A percentile compares a stretch with the other conserved stretches of the same genome.
These are phyloP conservation scores for Bostrychus sinensis DNA, from an alignment of 2,113 vertebrate species.

Conservation along the genomic window DNA sequence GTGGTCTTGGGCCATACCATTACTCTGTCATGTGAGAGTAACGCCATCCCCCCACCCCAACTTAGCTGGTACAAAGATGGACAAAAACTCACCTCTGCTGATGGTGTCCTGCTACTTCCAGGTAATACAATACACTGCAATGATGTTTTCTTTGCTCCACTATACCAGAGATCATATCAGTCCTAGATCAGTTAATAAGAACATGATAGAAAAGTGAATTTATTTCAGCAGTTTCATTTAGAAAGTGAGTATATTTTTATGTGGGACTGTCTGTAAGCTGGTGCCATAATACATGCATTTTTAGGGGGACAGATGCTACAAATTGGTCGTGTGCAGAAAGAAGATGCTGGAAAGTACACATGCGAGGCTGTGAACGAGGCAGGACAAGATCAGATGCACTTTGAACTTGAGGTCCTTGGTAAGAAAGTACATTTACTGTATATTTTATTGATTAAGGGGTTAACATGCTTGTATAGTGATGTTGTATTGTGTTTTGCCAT, in stretches of 20 bases:
- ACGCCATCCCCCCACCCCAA: constrained; percentile 80
- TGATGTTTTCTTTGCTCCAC: background rate
- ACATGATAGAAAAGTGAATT: too few species aligned
- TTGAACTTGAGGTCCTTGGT: constrained; percentile 87
- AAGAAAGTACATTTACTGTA: constrained; percentile 43
- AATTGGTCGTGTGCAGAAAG: constrained; percentile 77
- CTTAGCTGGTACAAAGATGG: constrained; percentile 88
- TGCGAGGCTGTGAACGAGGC: constrained; percentile 87
- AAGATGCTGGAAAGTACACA: constrained; percentile 85
- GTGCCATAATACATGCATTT: background rate
- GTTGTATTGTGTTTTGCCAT: background rate
- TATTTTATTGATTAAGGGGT: background rate
- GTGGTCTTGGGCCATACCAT: constrained; percentile 81
- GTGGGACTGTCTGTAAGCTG: too few species aligned
- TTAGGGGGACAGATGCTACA: constrained; percentile 89
- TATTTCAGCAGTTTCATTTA: too few species aligned
- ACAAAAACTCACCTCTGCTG: constrained; percentile 73
- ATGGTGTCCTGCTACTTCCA: constrained; percentile 80
- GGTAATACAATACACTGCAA: constrained; percentile 70
- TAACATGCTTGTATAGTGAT: background rate
- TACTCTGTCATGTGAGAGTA: constrained; percentile 86
- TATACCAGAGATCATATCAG: background rate
- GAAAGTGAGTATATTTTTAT: too few species aligned
- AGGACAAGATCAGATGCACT: constrained; percentile 87
- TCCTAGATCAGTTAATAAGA: too few species aligned